phyloP scores from a whole-genome alignment of 37 sponge, comb jelly and placozoan genomes.

The Bolinopsis microptera region DNA sequence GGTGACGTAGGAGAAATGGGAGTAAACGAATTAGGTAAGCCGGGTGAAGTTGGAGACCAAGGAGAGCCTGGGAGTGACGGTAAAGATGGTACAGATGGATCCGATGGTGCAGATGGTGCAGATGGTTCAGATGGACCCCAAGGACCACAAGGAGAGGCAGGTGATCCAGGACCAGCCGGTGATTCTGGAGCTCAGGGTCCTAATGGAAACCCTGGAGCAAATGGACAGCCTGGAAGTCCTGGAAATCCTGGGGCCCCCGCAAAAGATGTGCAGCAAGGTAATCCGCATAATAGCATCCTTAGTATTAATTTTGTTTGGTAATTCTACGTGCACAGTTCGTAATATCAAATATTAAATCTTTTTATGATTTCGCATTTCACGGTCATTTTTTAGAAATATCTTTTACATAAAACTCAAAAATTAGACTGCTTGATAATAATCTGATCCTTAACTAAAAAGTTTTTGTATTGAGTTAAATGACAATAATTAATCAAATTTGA shows the following conservation, averaged over 20 bases:
- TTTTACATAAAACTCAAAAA: too few species aligned
- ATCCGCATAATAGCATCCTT: too few species aligned
- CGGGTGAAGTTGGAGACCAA: background rate
- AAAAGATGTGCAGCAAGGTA: too few species aligned
- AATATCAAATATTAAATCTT: too few species aligned
- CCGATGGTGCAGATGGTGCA: background rate
- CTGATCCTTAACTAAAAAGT: too few species aligned
- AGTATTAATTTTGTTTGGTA: too few species aligned
- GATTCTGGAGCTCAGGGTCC: background rate
- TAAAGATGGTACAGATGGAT: constrained; percentile 3
- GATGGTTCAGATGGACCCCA: background rate
- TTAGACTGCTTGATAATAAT: too few species aligned
- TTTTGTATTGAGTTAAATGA: too few species aligned
- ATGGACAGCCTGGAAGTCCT: background rate
- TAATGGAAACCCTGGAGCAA: background rate
- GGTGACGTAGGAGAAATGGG: background rate
- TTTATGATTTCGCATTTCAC: too few species aligned
- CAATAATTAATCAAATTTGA: too few species aligned
- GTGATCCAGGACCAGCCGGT: background rate
- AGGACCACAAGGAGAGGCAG: constrained; percentile 2
- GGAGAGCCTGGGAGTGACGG: constrained; percentile 15
- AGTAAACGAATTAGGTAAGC: background rate
- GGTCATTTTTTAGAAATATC: too few species aligned
- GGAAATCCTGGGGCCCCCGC: background rate
- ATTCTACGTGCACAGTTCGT: too few species aligned